Base-by-base conservation (phyloP, 1,140 invertebrate genomes). In the Ceratosolen solmsi region DNA sequence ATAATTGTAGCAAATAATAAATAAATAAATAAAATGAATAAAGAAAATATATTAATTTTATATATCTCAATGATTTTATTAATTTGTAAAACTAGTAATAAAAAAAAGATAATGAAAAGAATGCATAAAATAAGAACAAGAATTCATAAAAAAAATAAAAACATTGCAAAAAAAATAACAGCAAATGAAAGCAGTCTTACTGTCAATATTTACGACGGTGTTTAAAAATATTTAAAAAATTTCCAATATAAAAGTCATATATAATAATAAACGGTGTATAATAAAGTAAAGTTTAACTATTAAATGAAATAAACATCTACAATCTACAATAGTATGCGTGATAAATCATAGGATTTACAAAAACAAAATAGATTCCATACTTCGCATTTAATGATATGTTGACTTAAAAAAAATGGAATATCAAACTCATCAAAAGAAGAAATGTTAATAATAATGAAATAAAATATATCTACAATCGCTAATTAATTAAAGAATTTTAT, bases 351-450 rank as follows among this genome's bases (percentile, higher is more conserved):
- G 87, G 27, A 86, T 87, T 86, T 87, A 58, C 85, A 84, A 87
- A 86, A 84, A 82, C 56, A 86, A 81, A 74, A 83, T 87, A 87
- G 85, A 83, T 87, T 87, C 87, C 86, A 84, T 87, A 87, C 82
- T 87, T 87, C 86, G n/a, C 87, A 86, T 87, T 87, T 84, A 86
- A 86, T 83, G 83, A 86, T 56, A 87, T 86, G 86, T 85, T 80
- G 84, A 87, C 82, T 86, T 87, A 83, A 84, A 87, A n/a, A 83
- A 87, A 87, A 87, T 76, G 80, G 84, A 65, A 72, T 80, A 72
- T 54, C 51, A 54, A 9, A 22, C 17, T 54, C 17, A 54, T 54
- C 7, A 54, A 20, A 20, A 54, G 51, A 54, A 15, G 17, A 54
- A 54, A 54, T 54, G 51, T 9, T 15, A 15, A 54, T 54, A 54